A percentile compares a stretch with the other conserved stretches of the same genome.
phyloP scores from a whole-genome alignment of 2,797 vertebrate genomes.

The Harpagifer antarcticus region DNA sequence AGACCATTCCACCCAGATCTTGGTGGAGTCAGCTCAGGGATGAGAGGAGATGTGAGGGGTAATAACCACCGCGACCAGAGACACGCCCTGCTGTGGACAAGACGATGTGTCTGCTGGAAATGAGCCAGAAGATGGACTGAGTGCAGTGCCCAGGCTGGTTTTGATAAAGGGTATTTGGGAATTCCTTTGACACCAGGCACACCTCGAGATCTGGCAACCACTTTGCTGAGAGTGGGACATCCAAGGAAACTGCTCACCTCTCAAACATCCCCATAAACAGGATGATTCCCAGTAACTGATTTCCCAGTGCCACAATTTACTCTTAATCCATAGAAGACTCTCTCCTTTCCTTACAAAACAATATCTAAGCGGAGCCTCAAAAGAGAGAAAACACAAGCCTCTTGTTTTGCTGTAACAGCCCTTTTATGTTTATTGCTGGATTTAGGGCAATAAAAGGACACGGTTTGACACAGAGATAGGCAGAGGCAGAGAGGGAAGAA shows the following conservation, averaged over 20 bases:
- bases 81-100: conserved; percentile 49
- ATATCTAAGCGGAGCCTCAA: conserved; percentile 44
- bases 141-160: conserved; percentile 33
- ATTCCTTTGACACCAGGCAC: conserved; percentile 62
- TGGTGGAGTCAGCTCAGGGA: conserved; percentile 10
- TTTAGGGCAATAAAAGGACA: conserved; percentile 40
- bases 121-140: conserved; percentile 53
- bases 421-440: conserved; percentile 52
- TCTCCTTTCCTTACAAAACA: conserved; percentile 29
- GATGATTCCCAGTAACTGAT: conserved; percentile 67
- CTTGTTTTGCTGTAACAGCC: conserved; percentile 24
- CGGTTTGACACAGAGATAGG: conserved; percentile 3
- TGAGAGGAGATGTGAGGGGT: neutral
- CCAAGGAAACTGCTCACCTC: conserved; percentile 66
- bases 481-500: conserved; percentile 1
- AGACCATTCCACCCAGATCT: neutral
- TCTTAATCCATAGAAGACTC: conserved; percentile 60
- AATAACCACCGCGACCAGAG: conserved; percentile 9
- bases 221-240: conserved; percentile 68
- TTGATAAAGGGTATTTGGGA: conserved; percentile 43
- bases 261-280: conserved; percentile 59
- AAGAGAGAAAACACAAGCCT: conserved; percentile 45
- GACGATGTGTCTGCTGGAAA: conserved; percentile 61
- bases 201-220: conserved; percentile 55
- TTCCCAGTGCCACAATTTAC: conserved; percentile 67